Evolutionary conservation across 1,140 invertebrate species (phyloP), one percentile per base, ranked within the genome.

Genomic region (Euura lappo): DNA sequence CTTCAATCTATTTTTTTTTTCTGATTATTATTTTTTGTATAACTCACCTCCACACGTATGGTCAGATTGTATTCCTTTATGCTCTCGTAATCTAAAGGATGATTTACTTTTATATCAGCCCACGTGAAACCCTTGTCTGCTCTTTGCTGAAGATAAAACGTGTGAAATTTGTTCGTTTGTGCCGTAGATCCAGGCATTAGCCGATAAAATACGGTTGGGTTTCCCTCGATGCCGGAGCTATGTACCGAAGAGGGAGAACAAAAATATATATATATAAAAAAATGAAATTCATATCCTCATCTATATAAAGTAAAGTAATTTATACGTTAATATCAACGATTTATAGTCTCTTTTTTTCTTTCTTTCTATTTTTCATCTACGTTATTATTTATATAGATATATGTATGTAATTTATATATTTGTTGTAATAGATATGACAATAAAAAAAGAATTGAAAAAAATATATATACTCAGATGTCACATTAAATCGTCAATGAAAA

Each of bases 21-120:
- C 2, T 8, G 47, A 67, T 76, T 43, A n/a, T 65, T 47, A 69
- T 71, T 69, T 65, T 8, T 11, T 69, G 5, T 10, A 43, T 67
- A 65, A 88, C 90, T 90, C 88, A 97, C 96, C 93, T 97, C 96
- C 65, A 98, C 97, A 85, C 97, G 92, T 85, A 98, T 96, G 4
- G 97, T 98, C 72, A 98, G 88, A 91, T 98, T 98, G 84, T 98
- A 98, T 85, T 98, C 96, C 87, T 96, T 96, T 84, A 98, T 97
- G 78, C 93, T 95, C 86, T 98, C 97, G 85, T 96, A 98, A 88
- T 98, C 97, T 77, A 98, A 87, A 11, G 95, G 96, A 90, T 98
- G 96, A 89, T 98, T 98, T 74, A 98, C 96, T 90, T 97, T 96
- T 86, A 98, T 96, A 83, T 97, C 96, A 8, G 95, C 96, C 95